Percentiles rank a stretch among this genome's conserved stretches.
Evolutionary conservation across 2,797 vertebrate species (phyloP).

Genomic region (Danio albolineatus): DNA sequence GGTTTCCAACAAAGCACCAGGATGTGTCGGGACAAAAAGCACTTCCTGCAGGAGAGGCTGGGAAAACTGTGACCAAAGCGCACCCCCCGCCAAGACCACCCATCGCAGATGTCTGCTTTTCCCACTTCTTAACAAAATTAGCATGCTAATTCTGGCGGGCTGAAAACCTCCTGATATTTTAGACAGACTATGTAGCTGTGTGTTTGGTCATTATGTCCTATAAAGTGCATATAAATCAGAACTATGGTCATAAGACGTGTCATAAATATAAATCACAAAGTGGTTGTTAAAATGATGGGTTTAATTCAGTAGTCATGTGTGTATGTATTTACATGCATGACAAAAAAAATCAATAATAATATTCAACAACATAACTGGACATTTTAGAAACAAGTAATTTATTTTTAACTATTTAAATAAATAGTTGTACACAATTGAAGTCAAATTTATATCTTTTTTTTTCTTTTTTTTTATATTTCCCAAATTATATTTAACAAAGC

Average conservation of each 20-base stretch:
- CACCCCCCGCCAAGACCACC: conserved; percentile 23
- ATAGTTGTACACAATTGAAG: too few species aligned
- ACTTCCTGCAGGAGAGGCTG: conserved; percentile 64
- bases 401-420: too few species aligned
- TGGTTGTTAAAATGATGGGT: background rate
- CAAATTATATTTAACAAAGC: too few species aligned
- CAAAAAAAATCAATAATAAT: too few species aligned
- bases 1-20: conserved; percentile 68
- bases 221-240: too few species aligned
- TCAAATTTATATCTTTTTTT: too few species aligned
- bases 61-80: conserved; percentile 53
- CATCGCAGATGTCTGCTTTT: conserved; percentile 47
- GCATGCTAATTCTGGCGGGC: conserved; percentile 47
- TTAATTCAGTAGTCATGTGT: background rate
- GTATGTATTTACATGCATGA: background rate
- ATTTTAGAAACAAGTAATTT: too few species aligned
- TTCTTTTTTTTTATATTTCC: too few species aligned
- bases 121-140: conserved; percentile 53
- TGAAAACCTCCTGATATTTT: conserved; percentile 5
- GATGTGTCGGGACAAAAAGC: conserved; percentile 69
- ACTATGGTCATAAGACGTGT: too few species aligned
- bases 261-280: background rate
- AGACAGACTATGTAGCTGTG: background rate
- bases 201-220: background rate
- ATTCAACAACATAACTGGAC: too few species aligned